These are phyloP conservation scores for Aepyceros melampus DNA, from an alignment of 2,113 vertebrate genomes.

Conservation along the genomic window DNA sequence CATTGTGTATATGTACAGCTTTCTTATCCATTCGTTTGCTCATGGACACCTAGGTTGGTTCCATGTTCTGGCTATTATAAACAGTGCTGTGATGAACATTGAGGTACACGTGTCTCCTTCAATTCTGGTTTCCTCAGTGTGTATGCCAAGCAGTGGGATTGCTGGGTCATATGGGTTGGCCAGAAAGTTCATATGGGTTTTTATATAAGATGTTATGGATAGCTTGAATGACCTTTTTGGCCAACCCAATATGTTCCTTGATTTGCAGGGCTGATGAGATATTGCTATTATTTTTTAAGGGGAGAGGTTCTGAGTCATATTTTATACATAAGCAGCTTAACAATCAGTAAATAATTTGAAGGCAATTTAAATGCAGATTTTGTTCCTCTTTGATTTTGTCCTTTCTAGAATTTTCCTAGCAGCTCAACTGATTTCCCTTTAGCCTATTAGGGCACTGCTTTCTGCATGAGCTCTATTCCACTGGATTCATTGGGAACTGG, in stretches of 20 bases:
- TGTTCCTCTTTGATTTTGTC: not conserved
- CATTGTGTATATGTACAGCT: no score
- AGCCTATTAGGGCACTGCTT: not conserved
- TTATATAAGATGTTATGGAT: not conserved
- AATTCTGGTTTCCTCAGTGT: no score
- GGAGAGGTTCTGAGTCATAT: not conserved
- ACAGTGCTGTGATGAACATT: no score
- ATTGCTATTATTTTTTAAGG: not conserved
- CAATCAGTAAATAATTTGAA: not conserved
- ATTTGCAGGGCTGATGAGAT: not conserved
- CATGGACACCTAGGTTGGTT: no score
- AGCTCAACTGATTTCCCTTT: not conserved
- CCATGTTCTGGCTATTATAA: no score
- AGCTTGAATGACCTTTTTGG: not conserved
- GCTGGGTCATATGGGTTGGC: not conserved
- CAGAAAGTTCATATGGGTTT: not conserved
- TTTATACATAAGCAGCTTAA: not conserved
- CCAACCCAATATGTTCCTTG: not conserved
- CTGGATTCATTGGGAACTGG: not conserved
- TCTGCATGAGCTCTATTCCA: not conserved
- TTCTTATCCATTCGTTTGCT: no score
- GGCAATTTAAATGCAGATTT: not conserved
- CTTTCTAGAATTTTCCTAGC: not conserved
- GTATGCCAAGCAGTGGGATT: no score
- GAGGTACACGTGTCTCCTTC: no score